A percentile compares a stretch with the other conserved stretches of the same genome.
Conservation (phyloP, 2,113 vertebrate species). For the Toxotes jaculatrix region DNA sequence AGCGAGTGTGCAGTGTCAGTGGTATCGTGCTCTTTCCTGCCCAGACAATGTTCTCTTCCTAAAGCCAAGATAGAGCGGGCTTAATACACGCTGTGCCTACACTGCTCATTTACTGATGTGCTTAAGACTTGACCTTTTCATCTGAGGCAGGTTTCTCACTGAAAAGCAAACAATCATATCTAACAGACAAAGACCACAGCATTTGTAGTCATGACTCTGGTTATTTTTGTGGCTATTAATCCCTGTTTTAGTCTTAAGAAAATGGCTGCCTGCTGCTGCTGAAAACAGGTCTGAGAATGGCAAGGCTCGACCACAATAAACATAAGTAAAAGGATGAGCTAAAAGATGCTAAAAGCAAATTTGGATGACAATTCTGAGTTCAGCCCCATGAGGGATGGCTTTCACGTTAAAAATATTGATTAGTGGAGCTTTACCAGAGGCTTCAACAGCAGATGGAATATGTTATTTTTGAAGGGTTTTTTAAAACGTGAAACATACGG, state of each 20-base stretch:
- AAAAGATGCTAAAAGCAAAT: not conserved
- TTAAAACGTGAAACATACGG: not conserved
- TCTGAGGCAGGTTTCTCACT: not conserved
- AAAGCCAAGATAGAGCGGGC: conserved; percentile 15
- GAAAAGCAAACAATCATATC: not conserved
- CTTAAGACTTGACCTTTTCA: conserved; percentile 17
- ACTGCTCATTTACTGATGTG: conserved; percentile 16
- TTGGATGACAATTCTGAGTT: not conserved
- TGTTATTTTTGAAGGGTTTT: not conserved
- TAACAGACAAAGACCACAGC: no score
- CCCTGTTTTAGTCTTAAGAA: no score
- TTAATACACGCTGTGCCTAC: not conserved
- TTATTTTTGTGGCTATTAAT: not conserved
- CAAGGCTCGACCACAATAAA: no score
- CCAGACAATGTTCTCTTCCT: conserved; percentile 57
- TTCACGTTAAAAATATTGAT: not conserved
- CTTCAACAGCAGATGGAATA: not conserved
- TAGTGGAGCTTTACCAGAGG: not conserved
- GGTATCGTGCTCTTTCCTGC: conserved; percentile 62
- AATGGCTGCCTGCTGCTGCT: not conserved
- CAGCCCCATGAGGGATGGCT: not conserved
- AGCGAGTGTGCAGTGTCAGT: conserved; percentile 58
- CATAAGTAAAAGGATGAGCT: not conserved
- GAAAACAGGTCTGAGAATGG: not conserved
- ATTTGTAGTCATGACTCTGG: not conserved